Evolutionary conservation across 1,140 invertebrate genomes (phyloP).

Genomic region (Oppia nitens): DNA sequence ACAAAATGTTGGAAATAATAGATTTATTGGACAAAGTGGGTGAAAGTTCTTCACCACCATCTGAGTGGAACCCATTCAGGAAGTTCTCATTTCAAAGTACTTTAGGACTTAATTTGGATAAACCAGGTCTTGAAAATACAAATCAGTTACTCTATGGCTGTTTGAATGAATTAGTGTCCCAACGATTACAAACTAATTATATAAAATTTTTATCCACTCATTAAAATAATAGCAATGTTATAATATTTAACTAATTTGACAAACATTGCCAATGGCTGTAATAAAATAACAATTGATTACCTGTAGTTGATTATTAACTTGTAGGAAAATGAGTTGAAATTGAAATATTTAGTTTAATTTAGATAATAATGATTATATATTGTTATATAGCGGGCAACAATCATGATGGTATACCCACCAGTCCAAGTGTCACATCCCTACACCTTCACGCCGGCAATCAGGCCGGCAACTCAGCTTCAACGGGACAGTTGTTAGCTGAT

Average conservation of each 20-base stretch:
- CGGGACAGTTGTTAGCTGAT: background rate
- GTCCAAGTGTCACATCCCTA: constrained; percentile 24
- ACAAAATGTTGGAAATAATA: background rate
- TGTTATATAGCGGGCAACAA: background rate
- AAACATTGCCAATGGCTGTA: no score
- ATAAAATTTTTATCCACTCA: no score
- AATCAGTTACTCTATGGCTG: no score
- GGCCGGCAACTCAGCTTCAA: constrained; percentile 19
- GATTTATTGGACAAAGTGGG: constrained; percentile 8
- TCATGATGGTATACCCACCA: constrained; percentile 16
- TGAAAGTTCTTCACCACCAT: constrained; percentile 21
- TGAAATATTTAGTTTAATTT: no score
- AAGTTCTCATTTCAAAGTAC: background rate
- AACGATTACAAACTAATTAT: no score
- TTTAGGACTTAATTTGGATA: background rate
- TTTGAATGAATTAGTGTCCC: no score
- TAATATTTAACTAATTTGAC: no score
- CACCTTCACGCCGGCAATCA: constrained; percentile 20
- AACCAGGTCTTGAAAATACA: background rate
- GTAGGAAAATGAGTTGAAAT: no score
- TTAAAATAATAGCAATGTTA: no score
- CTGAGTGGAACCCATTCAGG: constrained; percentile 26
- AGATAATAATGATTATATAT: no score
- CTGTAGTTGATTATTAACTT: no score
- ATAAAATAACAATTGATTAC: no score